phyloP scores from a whole-genome alignment of 2,797 vertebrate genomes.

The Tenualosa thibaudeaui region DNA sequence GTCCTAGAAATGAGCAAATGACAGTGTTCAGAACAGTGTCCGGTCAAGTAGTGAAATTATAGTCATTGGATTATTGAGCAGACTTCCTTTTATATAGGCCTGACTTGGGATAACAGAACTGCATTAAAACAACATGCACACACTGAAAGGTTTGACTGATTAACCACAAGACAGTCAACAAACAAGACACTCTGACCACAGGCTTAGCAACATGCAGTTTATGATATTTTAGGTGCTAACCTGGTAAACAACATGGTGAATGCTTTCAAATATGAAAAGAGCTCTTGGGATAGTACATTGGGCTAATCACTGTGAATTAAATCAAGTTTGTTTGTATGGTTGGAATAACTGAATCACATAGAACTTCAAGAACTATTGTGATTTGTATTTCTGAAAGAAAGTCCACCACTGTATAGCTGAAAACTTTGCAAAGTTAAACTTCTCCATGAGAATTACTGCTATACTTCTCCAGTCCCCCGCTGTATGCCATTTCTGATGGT shows the following conservation, averaged over 20 bases:
- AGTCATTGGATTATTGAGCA: not conserved
- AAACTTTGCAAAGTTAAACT: no score
- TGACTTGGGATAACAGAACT: not conserved
- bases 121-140: not conserved
- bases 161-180: not conserved
- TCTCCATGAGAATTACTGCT: not conserved
- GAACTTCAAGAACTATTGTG: not conserved
- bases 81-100: not conserved
- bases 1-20: slow-evolving; percentile 15
- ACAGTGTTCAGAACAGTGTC: not conserved
- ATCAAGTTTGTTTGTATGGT: not conserved
- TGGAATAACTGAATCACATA: not conserved
- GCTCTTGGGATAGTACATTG: not conserved
- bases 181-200: not conserved
- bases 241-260: not conserved
- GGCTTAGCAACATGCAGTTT: not conserved
- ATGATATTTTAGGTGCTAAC: not conserved
- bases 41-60: not conserved
- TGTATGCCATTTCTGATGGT: not conserved
- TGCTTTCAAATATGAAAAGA: not conserved
- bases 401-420: not conserved
- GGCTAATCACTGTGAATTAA: not conserved
- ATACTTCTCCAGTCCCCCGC: not conserved
- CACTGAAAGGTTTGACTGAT: not conserved
- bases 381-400: not conserved